phyloP scores from a whole-genome alignment of 2,113 vertebrate genomes.

The Dryoscopus gambensis region DNA sequence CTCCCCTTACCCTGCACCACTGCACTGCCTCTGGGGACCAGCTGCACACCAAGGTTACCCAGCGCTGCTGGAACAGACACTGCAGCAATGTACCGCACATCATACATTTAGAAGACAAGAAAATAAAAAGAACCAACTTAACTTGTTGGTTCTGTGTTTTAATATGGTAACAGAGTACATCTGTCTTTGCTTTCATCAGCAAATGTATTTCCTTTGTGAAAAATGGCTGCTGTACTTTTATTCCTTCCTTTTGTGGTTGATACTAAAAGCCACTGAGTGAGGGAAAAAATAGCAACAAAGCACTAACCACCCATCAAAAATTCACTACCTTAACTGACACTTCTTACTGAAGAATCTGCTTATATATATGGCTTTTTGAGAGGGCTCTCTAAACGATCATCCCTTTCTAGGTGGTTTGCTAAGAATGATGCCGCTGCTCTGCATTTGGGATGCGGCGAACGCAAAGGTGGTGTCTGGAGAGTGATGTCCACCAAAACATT shows the following conservation, averaged over 20 bases:
- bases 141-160: background rate
- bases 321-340: background rate
- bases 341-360: background rate
- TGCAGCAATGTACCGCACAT: background rate
- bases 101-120: background rate
- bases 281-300: background rate
- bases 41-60: background rate
- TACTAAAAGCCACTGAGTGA: background rate
- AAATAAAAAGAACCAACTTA: background rate
- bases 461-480: background rate
- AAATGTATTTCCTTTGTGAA: background rate
- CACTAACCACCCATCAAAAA: background rate
- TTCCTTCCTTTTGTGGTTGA: background rate
- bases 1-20: background rate
- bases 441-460: rapidly evolving
- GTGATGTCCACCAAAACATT: background rate
- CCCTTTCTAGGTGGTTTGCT: background rate
- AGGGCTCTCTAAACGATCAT: background rate
- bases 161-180: background rate
- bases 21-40: background rate
- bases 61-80: background rate
- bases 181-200: background rate
- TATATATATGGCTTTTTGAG: background rate
- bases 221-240: background rate
- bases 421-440: background rate